Evolutionary conservation across 2,888 invertebrate species (phyloP).

Genomic region (Drosophila parthenogenetica): DNA sequence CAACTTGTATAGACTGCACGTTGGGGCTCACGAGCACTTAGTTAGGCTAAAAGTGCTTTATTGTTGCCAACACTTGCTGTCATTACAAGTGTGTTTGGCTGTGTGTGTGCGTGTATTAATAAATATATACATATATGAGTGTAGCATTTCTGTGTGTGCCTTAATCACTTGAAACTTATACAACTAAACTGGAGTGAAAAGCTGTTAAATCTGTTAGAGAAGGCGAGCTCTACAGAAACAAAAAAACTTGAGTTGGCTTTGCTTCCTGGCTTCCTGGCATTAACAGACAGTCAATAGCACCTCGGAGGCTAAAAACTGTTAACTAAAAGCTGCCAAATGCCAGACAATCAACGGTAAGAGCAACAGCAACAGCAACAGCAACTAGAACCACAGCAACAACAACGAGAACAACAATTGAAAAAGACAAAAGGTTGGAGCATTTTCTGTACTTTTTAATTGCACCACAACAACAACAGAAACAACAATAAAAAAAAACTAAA

Average conservation of each 20-base stretch:
- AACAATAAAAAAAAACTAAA: not conserved
- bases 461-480: constrained; percentile 13
- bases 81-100: constrained; percentile 2
- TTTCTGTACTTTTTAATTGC: constrained; percentile 54
- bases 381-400: not conserved
- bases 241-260: constrained; percentile 8
- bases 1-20: constrained; percentile 22
- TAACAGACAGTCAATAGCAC: constrained; percentile 46
- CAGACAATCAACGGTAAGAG: constrained; percentile 14
- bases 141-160: constrained; percentile 14
- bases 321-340: constrained; percentile 17
- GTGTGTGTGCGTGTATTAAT: constrained; percentile 1
- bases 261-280: constrained; percentile 44
- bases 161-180: constrained; percentile 48
- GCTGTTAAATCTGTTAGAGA: constrained; percentile 13
- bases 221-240: constrained; percentile 19
- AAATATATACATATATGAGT: constrained; percentile 2
- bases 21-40: constrained; percentile 47
- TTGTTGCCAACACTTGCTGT: constrained; percentile 48
- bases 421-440: constrained; percentile 29
- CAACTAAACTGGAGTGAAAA: constrained; percentile 25
- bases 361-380: not conserved
- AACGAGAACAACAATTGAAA: not conserved
- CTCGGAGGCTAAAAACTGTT: constrained; percentile 21
- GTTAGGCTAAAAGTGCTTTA: constrained; percentile 60